Percentiles rank a stretch among this genome's conserved stretches.
Conservation (phyloP, 2,888 invertebrate genomes). For the Chelonus formosanus region DNA sequence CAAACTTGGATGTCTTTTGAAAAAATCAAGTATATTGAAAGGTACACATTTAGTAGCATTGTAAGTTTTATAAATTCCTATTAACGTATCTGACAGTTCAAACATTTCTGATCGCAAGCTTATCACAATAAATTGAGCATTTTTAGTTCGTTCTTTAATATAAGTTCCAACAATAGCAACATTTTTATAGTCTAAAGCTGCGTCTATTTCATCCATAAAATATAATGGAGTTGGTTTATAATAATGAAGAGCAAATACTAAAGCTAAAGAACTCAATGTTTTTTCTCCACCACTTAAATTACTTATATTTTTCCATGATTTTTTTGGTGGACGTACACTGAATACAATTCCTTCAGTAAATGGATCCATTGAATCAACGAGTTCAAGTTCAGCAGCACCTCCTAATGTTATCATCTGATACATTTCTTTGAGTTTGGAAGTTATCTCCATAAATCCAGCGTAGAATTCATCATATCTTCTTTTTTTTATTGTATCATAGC, state of each 20-base stretch:
- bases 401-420: slow-evolving; percentile 98
- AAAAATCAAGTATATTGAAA: slow-evolving; percentile 62
- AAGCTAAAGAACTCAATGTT: slow-evolving; percentile 92
- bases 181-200: slow-evolving; percentile 97
- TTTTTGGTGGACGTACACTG: slow-evolving; percentile 96
- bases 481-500: slow-evolving; percentile 71
- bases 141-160: slow-evolving; percentile 94
- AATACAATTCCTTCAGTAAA: slow-evolving; percentile 96
- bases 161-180: slow-evolving; percentile 98
- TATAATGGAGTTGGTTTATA: slow-evolving; percentile 98
- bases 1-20: not conserved
- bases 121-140: slow-evolving; percentile 98
- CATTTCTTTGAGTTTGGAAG: slow-evolving; percentile 92
- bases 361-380: slow-evolving; percentile 94
- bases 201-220: slow-evolving; percentile 99
- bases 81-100: slow-evolving; percentile 88
- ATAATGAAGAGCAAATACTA: slow-evolving; percentile 97
- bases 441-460: slow-evolving; percentile 86
- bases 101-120: slow-evolving; percentile 98
- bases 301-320: slow-evolving; percentile 98
- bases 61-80: slow-evolving; percentile 95
- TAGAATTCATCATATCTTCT: slow-evolving; percentile 60
- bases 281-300: slow-evolving; percentile 99
- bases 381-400: slow-evolving; percentile 95
- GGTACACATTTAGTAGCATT: slow-evolving; percentile 86